Base-by-base conservation (phyloP, 2,797 vertebrate genomes). In the Triplophysa yarkandensis region DNA sequence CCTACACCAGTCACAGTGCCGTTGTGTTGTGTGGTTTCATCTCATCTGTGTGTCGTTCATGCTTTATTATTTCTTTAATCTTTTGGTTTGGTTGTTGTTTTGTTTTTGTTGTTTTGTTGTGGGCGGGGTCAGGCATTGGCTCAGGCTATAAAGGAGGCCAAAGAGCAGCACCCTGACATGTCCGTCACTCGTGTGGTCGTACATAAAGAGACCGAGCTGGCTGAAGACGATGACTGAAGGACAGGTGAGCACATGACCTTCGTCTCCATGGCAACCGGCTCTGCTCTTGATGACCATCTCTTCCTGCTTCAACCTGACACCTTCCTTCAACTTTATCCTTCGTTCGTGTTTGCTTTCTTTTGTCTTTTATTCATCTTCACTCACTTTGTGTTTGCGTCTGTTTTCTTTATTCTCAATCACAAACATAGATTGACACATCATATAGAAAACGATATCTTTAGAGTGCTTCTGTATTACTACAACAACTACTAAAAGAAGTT, bases 101-200 rank as follows among this genome's bases (percentile, higher is more conserved):
- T 54, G 3, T 76, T 17, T 64, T 8, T 63, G 64, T 69, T 68
- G 67, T 77, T 70, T 87, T 80, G 80, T 77, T 39, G 74, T 84
- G 68, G 74, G 34, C 62, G 74, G 71, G 36, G 0, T 74, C 89
- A 99, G 98, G 98, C 97, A 16, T 89, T 99, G 92, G 98, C 98
- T 85, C 96, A 98, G 89, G 98, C 98, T 83, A 99, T 99, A 90
- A 95, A 96, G 92, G 98, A 99, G 93, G 97, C 96, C 93, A 95
- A 96, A 94, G 97, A 98, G 87, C 98, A 99, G 89, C 98, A 99
- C 90, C 98, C 98, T 77, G 98, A 99, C 90, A 99, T 99, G 98
- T 96, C 96, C 27, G 97, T 99, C 81, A 99, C 97, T 0, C 93
- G 95, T 87, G 98, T 99, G 87, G 98, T 99, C 83, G 98, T 99